A percentile compares a stretch with the other conserved stretches of the same genome.
These are phyloP conservation scores for Helogale parvula DNA, from an alignment of 2,113 vertebrate genomes.

Conservation along the genomic window DNA sequence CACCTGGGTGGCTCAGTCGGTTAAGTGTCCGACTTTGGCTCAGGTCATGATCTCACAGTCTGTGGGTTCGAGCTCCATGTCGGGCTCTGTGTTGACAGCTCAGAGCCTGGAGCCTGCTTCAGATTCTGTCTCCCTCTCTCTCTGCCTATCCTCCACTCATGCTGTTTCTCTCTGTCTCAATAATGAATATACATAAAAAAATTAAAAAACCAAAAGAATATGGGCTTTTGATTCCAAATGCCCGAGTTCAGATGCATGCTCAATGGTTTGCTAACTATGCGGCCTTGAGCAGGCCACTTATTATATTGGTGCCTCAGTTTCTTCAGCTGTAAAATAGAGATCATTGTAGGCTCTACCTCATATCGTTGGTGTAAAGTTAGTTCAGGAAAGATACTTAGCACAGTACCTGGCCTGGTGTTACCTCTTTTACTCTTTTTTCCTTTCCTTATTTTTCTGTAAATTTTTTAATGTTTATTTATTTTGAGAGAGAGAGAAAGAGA, in stretches of 20 bases:
- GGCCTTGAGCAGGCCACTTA: slow-evolving; percentile 50
- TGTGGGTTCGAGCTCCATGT: no score
- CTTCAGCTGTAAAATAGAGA: slow-evolving; percentile 69
- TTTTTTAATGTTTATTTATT: no score
- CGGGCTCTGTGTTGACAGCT: no score
- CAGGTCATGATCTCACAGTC: no score
- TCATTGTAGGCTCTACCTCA: neutral
- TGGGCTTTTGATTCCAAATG: neutral
- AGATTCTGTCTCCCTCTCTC: no score
- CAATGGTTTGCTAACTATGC: neutral
- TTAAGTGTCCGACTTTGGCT: no score
- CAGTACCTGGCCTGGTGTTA: neutral
- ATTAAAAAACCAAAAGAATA: neutral
- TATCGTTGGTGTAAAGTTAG: neutral
- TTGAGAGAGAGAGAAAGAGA: no score
- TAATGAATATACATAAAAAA: no score
- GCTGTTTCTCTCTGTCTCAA: no score
- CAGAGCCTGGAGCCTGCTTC: no score
- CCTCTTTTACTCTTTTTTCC: neutral
- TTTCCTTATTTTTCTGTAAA: neutral
- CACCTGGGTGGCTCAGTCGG: no score
- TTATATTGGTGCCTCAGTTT: slow-evolving; percentile 61
- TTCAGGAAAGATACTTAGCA: neutral
- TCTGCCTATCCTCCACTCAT: no score
- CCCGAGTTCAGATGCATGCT: neutral